Percentiles rank a stretch among this genome's conserved stretches.
These are phyloP conservation scores for Ctenomys sociabilis DNA, from an alignment of 2,113 vertebrate species.

Conservation along the genomic window DNA sequence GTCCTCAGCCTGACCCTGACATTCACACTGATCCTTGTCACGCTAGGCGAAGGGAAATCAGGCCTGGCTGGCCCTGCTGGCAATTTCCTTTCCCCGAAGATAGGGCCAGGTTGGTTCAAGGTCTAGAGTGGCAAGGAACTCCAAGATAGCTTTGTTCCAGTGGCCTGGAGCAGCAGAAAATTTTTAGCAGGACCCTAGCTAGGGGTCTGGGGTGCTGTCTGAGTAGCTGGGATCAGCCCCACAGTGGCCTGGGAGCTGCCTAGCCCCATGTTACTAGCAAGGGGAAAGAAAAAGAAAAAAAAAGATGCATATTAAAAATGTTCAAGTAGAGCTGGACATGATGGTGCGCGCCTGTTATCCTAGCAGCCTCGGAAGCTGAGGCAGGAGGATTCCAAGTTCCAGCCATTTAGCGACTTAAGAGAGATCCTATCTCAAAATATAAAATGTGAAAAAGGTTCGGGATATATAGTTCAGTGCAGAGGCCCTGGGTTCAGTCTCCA, in stretches of 20 bases:
- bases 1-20: conserved; percentile 69
- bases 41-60: background rate
- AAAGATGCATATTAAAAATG: background rate
- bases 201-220: background rate
- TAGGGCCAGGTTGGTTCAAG: background rate
- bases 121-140: background rate
- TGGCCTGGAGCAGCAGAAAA: background rate
- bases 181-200: background rate
- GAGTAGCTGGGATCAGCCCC: background rate
- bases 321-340: background rate
- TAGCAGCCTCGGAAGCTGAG: background rate
- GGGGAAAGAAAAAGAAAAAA: background rate
- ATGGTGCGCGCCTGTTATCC: background rate
- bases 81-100: background rate
- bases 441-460: background rate
- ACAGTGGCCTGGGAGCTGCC: background rate
- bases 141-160: background rate
- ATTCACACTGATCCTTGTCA: background rate
- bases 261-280: background rate
- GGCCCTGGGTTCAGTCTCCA: background rate
- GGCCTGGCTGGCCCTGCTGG: background rate
- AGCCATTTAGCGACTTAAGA: background rate
- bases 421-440: background rate
- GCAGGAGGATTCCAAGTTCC: background rate
- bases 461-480: background rate